Conservation (phyloP, 1,140 invertebrate species). For the Teleogryllus occipitalis region DNA sequence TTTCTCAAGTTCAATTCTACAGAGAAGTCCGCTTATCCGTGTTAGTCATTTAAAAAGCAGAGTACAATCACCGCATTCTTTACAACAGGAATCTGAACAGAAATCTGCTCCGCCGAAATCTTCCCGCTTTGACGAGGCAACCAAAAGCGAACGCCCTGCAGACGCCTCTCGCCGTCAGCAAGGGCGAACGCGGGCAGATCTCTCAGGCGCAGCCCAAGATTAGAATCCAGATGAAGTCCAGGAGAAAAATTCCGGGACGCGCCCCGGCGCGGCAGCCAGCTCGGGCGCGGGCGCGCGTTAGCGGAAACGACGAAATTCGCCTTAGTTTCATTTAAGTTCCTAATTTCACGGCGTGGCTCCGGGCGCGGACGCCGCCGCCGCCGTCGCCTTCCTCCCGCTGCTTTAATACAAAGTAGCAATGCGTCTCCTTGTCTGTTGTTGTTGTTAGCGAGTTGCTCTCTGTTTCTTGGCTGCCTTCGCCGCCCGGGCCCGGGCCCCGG, state of each 20-base stretch:
- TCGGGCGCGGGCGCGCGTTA: not conserved
- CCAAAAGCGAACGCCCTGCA: too few species aligned
- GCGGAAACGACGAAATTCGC: not conserved
- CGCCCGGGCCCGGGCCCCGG: too few species aligned
- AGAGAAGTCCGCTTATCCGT: too few species aligned
- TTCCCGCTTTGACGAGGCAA: too few species aligned
- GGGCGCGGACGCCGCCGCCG: too few species aligned
- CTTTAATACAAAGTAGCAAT: constrained; percentile 5
- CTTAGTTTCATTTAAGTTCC: constrained; percentile 5
- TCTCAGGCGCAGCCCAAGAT: not conserved
- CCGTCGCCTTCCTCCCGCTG: not conserved
- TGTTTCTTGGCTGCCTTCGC: not conserved
- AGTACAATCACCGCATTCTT: too few species aligned
- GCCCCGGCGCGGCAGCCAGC: not conserved
- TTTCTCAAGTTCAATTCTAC: too few species aligned
- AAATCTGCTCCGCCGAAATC: too few species aligned
- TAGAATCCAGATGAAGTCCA: not conserved
- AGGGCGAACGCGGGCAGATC: too few species aligned
- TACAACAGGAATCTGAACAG: too few species aligned
- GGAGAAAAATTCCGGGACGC: not conserved
- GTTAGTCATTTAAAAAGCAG: too few species aligned
- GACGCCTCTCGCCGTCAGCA: too few species aligned
- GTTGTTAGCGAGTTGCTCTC: not conserved
- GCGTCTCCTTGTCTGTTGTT: not conserved
- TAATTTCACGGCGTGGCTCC: constrained; percentile 3